A percentile compares a stretch with the other conserved stretches of the same genome.
phyloP scores from a whole-genome alignment of 2,888 invertebrate species.

The Epinotia bilunana region DNA sequence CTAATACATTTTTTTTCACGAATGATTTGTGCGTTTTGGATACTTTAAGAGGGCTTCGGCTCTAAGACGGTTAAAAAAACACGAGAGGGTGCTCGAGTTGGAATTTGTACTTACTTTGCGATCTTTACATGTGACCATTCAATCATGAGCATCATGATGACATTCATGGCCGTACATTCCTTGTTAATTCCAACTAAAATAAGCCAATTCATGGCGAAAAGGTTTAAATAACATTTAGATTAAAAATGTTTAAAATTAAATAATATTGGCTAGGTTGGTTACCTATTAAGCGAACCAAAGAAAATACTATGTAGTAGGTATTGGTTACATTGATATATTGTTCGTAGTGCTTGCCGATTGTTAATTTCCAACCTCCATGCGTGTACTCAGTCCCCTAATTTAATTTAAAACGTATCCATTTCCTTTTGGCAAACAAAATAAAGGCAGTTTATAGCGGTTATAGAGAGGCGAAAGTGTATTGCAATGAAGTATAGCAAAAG shows the following conservation, averaged over 20 bases:
- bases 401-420: constrained; percentile 77
- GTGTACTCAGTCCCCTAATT: constrained; percentile 61
- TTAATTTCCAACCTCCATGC: not conserved
- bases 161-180: constrained; percentile 44
- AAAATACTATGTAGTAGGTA: not conserved
- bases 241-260: not conserved
- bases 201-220: not conserved
- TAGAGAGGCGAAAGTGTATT: constrained; percentile 79
- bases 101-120: constrained; percentile 35
- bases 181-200: constrained; percentile 45
- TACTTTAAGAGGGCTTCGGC: too few species aligned
- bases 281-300: too few species aligned
- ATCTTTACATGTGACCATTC: constrained; percentile 57
- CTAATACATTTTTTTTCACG: too few species aligned
- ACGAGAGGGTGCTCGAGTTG: constrained; percentile 47
- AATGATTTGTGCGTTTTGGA: too few species aligned
- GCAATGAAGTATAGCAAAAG: constrained; percentile 79
- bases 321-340: not conserved
- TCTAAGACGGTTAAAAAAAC: too few species aligned
- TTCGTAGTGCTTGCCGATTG: not conserved
- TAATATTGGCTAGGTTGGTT: too few species aligned
- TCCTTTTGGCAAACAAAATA: constrained; percentile 79
- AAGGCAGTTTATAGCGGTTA: constrained; percentile 77
- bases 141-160: constrained; percentile 53
- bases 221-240: not conserved